phyloP scores from a whole-genome alignment of 2,888 invertebrate genomes.

The Protonemura montana region DNA sequence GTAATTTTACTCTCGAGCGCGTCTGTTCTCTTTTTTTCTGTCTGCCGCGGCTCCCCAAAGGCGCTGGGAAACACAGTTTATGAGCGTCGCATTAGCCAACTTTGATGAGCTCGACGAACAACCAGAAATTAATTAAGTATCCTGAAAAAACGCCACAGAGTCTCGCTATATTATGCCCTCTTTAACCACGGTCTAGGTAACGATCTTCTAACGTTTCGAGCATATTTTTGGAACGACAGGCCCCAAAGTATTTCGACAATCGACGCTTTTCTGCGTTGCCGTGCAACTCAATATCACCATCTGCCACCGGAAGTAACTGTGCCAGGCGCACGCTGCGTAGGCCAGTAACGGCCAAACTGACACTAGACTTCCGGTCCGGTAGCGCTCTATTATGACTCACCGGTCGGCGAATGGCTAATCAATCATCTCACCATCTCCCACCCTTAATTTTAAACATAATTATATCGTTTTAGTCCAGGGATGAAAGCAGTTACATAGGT shows the following conservation, averaged over 20 bases:
- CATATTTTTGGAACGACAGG: background rate
- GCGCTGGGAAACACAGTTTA: background rate
- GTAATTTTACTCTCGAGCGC: background rate
- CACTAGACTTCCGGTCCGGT: conserved; percentile 21
- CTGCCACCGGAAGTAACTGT: conserved; percentile 29
- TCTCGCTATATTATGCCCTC: background rate
- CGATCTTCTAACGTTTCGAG: background rate
- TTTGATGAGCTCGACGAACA: conserved; percentile 3
- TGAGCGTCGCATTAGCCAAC: background rate
- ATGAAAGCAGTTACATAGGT: background rate
- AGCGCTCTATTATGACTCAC: background rate
- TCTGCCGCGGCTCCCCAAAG: background rate
- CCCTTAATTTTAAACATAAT: conserved; percentile 1
- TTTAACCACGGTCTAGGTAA: background rate
- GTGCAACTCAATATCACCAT: background rate
- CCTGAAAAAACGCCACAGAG: background rate
- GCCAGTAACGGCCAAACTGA: conserved; percentile 30
- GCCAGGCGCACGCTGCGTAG: background rate
- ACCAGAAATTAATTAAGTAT: background rate
- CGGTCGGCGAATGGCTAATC: background rate
- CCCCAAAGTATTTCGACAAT: background rate
- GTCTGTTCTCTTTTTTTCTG: background rate
- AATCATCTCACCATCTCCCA: background rate
- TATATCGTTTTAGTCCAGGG: background rate
- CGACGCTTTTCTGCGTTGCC: background rate